phyloP scores from a whole-genome alignment of 2,113 vertebrate species.

The Pangasianodon gigas region DNA sequence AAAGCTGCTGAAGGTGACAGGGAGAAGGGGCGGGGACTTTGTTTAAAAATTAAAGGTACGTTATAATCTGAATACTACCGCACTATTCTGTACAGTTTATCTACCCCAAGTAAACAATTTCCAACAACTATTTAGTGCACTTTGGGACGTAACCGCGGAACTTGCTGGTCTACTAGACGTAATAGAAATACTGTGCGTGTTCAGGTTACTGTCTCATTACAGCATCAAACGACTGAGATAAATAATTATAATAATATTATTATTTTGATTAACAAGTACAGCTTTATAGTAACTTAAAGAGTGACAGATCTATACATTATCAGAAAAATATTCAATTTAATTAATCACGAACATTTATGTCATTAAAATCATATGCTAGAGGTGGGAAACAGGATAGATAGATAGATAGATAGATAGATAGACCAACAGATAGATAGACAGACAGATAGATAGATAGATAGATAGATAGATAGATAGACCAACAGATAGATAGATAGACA shows the following conservation, averaged over 20 bases:
- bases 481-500: not conserved
- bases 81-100: not conserved
- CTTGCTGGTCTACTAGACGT: no score
- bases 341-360: not conserved
- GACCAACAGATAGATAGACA: not conserved
- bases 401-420: not conserved
- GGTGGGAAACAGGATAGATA: not conserved
- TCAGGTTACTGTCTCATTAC: not conserved
- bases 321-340: not conserved
- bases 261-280: not conserved
- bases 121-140: no score
- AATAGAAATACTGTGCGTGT: not conserved
- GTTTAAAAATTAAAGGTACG: not conserved
- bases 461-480: not conserved
- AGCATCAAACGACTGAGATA: not conserved
- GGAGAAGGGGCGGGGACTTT: constrained; percentile 8
- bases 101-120: no score
- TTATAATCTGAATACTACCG: not conserved
- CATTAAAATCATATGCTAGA: not conserved
- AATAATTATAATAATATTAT: not conserved
- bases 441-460: not conserved
- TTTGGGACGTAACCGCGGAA: no score
- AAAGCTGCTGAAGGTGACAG: not conserved
- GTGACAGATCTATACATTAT: not conserved
- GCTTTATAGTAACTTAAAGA: not conserved